Evolutionary conservation across 2,888 invertebrate species (phyloP), one percentile per base, ranked within the genome.

Genomic region (Acleris cristana): DNA sequence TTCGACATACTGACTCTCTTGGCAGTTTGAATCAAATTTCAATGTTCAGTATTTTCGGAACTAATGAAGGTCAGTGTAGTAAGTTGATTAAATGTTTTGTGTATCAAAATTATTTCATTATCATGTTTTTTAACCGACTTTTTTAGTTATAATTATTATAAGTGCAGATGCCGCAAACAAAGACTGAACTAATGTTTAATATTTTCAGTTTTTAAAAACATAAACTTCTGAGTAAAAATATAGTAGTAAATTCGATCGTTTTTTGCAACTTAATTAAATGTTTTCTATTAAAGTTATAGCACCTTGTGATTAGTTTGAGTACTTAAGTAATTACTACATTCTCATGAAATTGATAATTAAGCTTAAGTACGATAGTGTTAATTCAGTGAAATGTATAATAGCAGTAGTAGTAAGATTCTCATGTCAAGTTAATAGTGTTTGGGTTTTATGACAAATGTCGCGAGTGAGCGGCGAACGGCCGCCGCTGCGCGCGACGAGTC

Each of bases 401-500:
- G 64, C 30, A 44, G 23, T 23, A 5, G 16, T 45, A 23, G 34
- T 54, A 21, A 59, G 57, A 14, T 40, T 40, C 5, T 34, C 34
- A 34, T 40, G 40, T 59, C 14, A 48, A 55, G 23, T 26, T 55
- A 48, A 60, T 60, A 30, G 55, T 60, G 40, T 59, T 57, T 49
- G 40, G 60, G 18, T 30, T 55, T 58, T 54, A 58, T 26, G 19
- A 49, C 21, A 16, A 23, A 44, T 21, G 57, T 62, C 59, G 64
- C 54, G 62, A 62, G 26, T 18, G 49, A 49, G 70, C 68, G 45
- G 51, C 67, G 45, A 65, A 48, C 65, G 62, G 55, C 51, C 66
- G 64, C 64, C 67, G 67, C 67, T 59, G 34, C 58, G 62, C 62
- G 65, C 70, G 70, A 67, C 70, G 49, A 26, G 54, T 58, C 57